A percentile compares a stretch with the other conserved stretches of the same genome.
Conservation (phyloP, 2,888 invertebrate species). For the Euspilapteryx auroguttella region DNA sequence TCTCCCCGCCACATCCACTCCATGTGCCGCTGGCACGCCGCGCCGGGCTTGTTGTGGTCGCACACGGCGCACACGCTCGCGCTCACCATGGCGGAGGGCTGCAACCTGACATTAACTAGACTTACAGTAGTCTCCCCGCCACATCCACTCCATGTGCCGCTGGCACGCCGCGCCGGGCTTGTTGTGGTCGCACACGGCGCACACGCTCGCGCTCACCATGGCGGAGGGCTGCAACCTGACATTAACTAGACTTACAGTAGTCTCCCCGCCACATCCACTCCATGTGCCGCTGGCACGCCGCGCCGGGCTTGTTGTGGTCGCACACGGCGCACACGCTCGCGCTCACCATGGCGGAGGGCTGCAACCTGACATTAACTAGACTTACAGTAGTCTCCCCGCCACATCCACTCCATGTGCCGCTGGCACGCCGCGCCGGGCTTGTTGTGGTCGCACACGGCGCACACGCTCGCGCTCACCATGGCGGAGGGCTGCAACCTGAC, state of each 20-base stretch:
- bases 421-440: no score
- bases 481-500: no score
- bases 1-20: conserved; percentile 96
- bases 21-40: conserved; percentile 90
- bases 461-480: no score
- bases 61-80: conserved; percentile 93
- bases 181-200: conserved; percentile 97
- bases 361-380: no score
- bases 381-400: no score
- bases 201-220: conserved; percentile 86
- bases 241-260: not conserved
- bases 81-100: conserved; percentile 94
- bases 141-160: conserved; percentile 95
- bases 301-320: no score
- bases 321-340: no score
- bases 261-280: no score
- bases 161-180: conserved; percentile 88
- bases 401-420: no score
- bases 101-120: conserved; percentile 51
- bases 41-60: conserved; percentile 90
- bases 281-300: no score
- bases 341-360: no score
- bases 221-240: conserved; percentile 87
- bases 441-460: no score
- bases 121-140: conserved; percentile 69